Evolutionary conservation across 2,888 invertebrate species (phyloP).

Genomic region (Cosmopolites sordidus): DNA sequence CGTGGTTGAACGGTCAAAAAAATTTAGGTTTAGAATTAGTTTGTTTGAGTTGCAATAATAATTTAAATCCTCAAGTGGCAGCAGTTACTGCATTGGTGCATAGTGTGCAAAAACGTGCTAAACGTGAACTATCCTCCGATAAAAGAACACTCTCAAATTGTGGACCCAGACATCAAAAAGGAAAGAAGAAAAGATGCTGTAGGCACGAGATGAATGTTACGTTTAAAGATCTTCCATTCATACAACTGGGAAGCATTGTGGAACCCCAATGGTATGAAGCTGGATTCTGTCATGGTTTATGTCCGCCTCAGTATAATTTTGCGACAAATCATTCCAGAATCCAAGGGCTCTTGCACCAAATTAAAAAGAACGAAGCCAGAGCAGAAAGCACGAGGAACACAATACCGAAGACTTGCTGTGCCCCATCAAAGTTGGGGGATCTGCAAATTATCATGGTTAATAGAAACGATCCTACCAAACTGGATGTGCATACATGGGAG

Average conservation of each 20-base stretch:
- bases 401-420: conserved; percentile 62
- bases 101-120: conserved; percentile 36
- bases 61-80: conserved; percentile 43
- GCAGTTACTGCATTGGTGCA: conserved; percentile 43
- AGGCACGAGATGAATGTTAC: conserved; percentile 62
- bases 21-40: conserved; percentile 55
- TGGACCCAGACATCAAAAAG: conserved; percentile 48
- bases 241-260: conserved; percentile 56
- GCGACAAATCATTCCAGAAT: conserved; percentile 68
- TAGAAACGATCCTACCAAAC: conserved; percentile 57
- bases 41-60: conserved; percentile 51
- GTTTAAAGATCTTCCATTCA: conserved; percentile 58
- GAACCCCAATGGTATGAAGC: conserved; percentile 69
- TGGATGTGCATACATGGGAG: conserved; percentile 65
- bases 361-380: conserved; percentile 49
- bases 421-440: conserved; percentile 62
- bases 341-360: conserved; percentile 63
- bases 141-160: conserved; percentile 53
- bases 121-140: conserved; percentile 36
- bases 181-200: conserved; percentile 58
- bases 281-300: conserved; percentile 66
- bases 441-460: conserved; percentile 64
- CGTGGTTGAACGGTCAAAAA: conserved; percentile 50
- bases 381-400: conserved; percentile 40
- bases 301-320: conserved; percentile 64